Percentiles rank a stretch among this genome's conserved stretches.
phyloP scores from a whole-genome alignment of 2,888 invertebrate genomes.

The Thera britannica region DNA sequence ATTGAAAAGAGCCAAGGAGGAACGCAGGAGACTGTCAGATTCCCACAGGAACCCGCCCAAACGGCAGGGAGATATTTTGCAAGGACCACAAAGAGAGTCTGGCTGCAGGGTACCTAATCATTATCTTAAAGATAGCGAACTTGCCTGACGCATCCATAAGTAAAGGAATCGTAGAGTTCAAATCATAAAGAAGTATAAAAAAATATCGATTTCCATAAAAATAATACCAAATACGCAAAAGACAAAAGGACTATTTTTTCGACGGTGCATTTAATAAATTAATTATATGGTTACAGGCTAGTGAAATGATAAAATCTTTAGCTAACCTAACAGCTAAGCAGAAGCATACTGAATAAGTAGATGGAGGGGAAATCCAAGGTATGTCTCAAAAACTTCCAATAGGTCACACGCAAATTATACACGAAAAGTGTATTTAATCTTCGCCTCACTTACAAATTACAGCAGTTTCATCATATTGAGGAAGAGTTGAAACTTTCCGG shows the following conservation, averaged over 20 bases:
- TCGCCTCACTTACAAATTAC: constrained; percentile 22
- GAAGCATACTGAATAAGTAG: constrained; percentile 46
- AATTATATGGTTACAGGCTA: constrained; percentile 56
- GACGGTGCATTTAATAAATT: background rate
- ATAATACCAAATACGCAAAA: no score
- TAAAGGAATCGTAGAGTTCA: no score
- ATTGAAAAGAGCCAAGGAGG: constrained; percentile 84
- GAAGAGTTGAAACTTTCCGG: constrained; percentile 78
- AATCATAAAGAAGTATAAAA: no score
- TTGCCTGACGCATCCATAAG: no score
- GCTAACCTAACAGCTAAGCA: constrained; percentile 64
- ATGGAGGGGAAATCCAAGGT: constrained; percentile 77
- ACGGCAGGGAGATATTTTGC: constrained; percentile 71
- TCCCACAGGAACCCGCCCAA: constrained; percentile 55
- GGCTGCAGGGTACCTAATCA: constrained; percentile 54
- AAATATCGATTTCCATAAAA: no score
- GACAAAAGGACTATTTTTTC: background rate
- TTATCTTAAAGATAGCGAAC: background rate
- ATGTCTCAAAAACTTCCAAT: constrained; percentile 4
- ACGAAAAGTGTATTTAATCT: background rate
- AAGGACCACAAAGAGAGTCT: constrained; percentile 58
- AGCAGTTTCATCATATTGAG: constrained; percentile 58
- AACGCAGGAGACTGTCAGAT: constrained; percentile 65
- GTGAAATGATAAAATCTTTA: constrained; percentile 79
- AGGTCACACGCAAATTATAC: no score